Evolutionary conservation across 2,797 vertebrate species (phyloP).

Genomic region (Halcyon leucocephala): DNA sequence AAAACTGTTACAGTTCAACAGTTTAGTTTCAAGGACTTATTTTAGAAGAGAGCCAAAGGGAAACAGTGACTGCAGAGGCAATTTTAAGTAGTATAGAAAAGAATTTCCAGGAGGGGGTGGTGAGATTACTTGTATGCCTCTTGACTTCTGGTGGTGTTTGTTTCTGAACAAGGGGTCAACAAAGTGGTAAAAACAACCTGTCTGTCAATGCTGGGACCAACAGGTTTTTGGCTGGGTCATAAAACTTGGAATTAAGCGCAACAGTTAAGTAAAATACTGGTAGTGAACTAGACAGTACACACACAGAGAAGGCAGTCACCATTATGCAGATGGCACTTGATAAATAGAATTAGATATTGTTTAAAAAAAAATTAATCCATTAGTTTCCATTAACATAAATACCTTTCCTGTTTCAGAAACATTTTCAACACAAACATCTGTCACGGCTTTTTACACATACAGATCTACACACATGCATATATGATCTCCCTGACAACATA

Average conservation of each 20-base stretch:
- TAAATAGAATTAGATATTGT: neutral
- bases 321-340: neutral
- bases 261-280: neutral
- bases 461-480: rapidly evolving
- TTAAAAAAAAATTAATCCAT: neutral
- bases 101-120: neutral
- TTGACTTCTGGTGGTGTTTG: neutral
- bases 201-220: neutral
- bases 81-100: neutral
- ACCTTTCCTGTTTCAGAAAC: neutral
- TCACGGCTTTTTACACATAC: neutral
- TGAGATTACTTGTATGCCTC: neutral
- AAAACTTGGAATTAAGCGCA: neutral
- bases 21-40: neutral
- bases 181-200: neutral
- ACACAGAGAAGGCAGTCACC: neutral
- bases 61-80: neutral
- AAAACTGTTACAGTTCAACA: neutral
- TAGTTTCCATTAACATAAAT: neutral
- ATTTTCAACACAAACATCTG: neutral
- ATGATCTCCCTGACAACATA: rapidly evolving
- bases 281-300: neutral
- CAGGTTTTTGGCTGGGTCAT: neutral
- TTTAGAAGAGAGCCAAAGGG: neutral
- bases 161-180: neutral